Conservation (phyloP, 2,113 vertebrate genomes). For the Tor tambroides region DNA sequence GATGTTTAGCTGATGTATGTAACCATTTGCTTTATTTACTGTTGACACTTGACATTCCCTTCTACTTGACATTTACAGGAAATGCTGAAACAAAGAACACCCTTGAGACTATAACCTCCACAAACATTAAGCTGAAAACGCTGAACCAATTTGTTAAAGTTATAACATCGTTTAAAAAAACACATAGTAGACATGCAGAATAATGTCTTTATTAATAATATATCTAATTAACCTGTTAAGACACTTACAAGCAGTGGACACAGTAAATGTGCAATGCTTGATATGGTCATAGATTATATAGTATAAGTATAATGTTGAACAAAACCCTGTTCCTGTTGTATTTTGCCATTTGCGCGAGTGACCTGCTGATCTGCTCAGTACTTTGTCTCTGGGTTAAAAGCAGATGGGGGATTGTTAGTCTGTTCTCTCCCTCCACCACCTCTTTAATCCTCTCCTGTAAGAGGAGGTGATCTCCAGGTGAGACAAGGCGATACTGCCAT, state of each 20-base stretch:
- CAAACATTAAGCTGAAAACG: not conserved
- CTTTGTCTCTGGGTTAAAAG: conserved; percentile 38
- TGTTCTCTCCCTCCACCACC: conserved; percentile 31
- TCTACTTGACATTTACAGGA: not conserved
- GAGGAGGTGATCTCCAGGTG: conserved; percentile 34
- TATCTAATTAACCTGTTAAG: not conserved
- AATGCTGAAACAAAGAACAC: not conserved
- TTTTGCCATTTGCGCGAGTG: not conserved
- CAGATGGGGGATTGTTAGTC: conserved; percentile 27
- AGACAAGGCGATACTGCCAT: conserved; percentile 13
- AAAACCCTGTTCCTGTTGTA: not conserved
- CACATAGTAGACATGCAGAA: not conserved
- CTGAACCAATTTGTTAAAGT: not conserved
- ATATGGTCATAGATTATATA: too few species aligned
- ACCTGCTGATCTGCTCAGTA: conserved; percentile 13
- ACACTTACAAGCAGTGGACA: not conserved
- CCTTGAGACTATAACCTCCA: not conserved
- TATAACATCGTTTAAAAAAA: not conserved
- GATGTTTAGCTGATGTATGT: not conserved
- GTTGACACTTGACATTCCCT: not conserved
- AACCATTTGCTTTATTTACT: not conserved
- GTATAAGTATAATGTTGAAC: not conserved
- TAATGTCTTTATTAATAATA: not conserved
- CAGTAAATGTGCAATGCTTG: not conserved
- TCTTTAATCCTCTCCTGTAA: conserved; percentile 20